Evolutionary conservation across 2,888 invertebrate genomes (phyloP), one percentile per base, ranked within the genome.

Genomic region (Clepsis dumicolana): DNA sequence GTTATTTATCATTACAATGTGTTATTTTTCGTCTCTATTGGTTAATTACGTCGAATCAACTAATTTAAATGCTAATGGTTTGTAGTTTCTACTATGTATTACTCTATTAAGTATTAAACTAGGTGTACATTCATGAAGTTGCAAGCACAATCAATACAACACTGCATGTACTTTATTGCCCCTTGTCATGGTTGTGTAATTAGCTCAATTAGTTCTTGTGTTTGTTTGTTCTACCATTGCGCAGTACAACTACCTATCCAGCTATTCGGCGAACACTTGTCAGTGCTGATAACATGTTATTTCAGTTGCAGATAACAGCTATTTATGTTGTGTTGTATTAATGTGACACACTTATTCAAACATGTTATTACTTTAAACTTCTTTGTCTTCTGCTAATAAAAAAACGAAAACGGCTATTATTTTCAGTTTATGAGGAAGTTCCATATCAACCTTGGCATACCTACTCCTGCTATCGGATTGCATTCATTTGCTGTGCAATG

Each of bases 251-350:
- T n/a, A n/a, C n/a, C n/a, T n/a, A n/a, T n/a, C 4, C 7, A 52
- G 52, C 14, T 14, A 25, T 52, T 5, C 14, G 10, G n/a, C 12
- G 48, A 32, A 52, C 64, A 38, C 41, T 50, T 18, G 24, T 27
- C 24, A 14, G 4, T 35, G n/a, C 18, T 50, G 64, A 64, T 64
- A 64, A 57, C 32, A 50, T 35, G 54, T 24, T 62, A 25, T 52
- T 52, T 52, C 25, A 52, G 16, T 41, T 57, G 32, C 24, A 50
- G 50, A 56, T 35, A 57, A 48, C 21, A 14, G 21, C 54, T 12
- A 52, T n/a, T 52, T 27, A 24, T 16, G 5, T 14, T 50, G 48
- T 29, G 3, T 21, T 50, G 3, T 32, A 14, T 14, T n/a, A 50
- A 29, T 3, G 18, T 38, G 24, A 38, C 21, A 57, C 57, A 18